phyloP scores from a whole-genome alignment of 1,140 invertebrate species.

The Drosophila kohkoa region DNA sequence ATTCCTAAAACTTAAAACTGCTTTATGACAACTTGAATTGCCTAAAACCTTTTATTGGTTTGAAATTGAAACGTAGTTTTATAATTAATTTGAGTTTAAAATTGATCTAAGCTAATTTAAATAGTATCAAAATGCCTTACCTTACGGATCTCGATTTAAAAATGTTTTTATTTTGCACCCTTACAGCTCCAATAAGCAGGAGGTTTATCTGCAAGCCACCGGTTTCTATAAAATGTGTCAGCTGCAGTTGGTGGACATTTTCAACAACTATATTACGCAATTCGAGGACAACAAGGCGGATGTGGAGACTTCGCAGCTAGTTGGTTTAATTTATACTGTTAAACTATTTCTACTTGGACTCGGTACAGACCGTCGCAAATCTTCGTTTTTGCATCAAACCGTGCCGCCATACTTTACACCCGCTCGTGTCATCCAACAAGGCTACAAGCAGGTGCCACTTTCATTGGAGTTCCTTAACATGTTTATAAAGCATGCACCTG shows the following conservation, averaged over 20 bases:
- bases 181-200: conserved; percentile 69
- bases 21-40: too few species aligned
- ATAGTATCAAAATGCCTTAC: too few species aligned
- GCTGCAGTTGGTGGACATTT: conserved; percentile 76
- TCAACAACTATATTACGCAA: conserved; percentile 68
- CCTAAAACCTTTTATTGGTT: too few species aligned
- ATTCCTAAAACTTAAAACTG: too few species aligned
- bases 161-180: neutral
- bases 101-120: too few species aligned
- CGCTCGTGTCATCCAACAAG: conserved; percentile 63
- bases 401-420: conserved; percentile 74
- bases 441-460: conserved; percentile 71
- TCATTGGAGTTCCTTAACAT: conserved; percentile 81
- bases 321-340: conserved; percentile 76
- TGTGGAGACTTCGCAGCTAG: conserved; percentile 52
- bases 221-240: conserved; percentile 84
- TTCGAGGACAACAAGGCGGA: conserved; percentile 37
- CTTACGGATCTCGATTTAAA: too few species aligned
- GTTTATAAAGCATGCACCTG: conserved; percentile 75
- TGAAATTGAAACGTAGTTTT: too few species aligned
- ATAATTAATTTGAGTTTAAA: too few species aligned
- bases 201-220: conserved; percentile 78
- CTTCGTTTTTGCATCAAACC: conserved; percentile 74
- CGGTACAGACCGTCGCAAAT: conserved; percentile 71
- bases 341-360: conserved; percentile 72